Base-by-base conservation (phyloP, 2,113 vertebrate genomes). In the Ctenodactylus gundi region DNA sequence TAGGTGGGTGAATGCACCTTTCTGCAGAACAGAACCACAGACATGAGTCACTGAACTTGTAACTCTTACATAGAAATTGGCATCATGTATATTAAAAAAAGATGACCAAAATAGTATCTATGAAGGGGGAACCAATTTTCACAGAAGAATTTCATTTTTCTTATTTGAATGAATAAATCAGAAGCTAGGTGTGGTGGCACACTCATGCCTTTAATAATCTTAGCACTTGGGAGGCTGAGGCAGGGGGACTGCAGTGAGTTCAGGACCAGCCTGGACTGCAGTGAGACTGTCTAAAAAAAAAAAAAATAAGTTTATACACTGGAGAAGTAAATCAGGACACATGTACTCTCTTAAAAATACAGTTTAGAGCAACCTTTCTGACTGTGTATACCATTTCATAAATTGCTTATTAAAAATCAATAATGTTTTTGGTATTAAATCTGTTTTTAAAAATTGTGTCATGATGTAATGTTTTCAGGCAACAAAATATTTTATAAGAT, bases 391-490 rank as follows among this genome's bases (percentile, higher is more conserved):
- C 41, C 53, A 76, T 17, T 86, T 89, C 7, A 76, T 65, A 87
- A n/a, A 84, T 20, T 94, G 39, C 34, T 67, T 76, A 87, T 41
- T 78, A 58, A 73, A 81, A 49, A 75, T 84, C 75, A 93, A 82
- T 88, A 88, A 65, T 80, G 36, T 68, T 8, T 88, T 90, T 83
- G n/a, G 46, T 44, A 89, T 78, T 67, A 44, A 93, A 65, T 72
- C n/a, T n/a, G 65, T 83, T 85, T 87, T 73, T 58, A 60, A 93
- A 96, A 94, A 85, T 23, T 78, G 18, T 60, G 53, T 46, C 51
- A 83, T 10, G 15, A 62, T 9, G 70, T 53, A 36, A 75, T 46
- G n/a, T 65, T 87, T 86, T 87, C n/a, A 83, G 80, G 70, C 25
- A 93, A 67, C 64, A 78, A 91, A 73, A 20, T 11, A 60, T 51